Evolutionary conservation across 2,888 invertebrate species (phyloP), one percentile per base, ranked within the genome.

Genomic region (Stomorhina lunata): DNA sequence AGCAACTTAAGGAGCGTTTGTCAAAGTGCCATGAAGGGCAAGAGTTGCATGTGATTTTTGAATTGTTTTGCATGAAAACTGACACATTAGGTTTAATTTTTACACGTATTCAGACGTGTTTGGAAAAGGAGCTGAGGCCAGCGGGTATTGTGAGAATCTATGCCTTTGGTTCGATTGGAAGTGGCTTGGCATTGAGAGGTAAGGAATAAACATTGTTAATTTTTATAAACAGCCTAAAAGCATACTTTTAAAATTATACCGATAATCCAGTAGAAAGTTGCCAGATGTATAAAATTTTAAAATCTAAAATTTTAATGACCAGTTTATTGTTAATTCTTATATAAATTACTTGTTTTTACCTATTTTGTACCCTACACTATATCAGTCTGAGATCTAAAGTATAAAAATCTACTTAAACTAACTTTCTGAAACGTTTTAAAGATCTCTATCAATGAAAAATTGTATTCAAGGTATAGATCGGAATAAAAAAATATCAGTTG

Each of bases 141-240:
- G 85, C 83, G 6, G 86, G 86, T 0, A 29, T 50, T 5, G 85
- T 88, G 1, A 81, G 85, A 45, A 91, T 93, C 3, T 89, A 92
- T 80, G 93, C 94, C 2, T 96, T 95, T 90, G 96, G 96, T 2
- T 96, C 96, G 0, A 93, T 95, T 37, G 92, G 94, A 1, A 95
- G 94, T 1, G 95, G 95, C 2, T 91, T 96, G 63, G 94, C 94
- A 57, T 93, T 95, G 77, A 93, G 93, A 87, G 90, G 92, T 85
- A 82, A 84, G 86, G 9, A 2, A 12, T n/a, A 20, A 20, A 17
- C 29, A 22, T 0, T 10, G 12, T 10, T 10, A 10, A 72, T 4
- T 48, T 17, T 17, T 37, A 32, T 43, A 10, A 1, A 9, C 22
- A 9, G 32, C 68, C 68, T 63, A 2, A 77, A 68, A 53, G 37